Conservation (phyloP, 92 coral and sea anemone species). For the Heteractis magnifica region DNA sequence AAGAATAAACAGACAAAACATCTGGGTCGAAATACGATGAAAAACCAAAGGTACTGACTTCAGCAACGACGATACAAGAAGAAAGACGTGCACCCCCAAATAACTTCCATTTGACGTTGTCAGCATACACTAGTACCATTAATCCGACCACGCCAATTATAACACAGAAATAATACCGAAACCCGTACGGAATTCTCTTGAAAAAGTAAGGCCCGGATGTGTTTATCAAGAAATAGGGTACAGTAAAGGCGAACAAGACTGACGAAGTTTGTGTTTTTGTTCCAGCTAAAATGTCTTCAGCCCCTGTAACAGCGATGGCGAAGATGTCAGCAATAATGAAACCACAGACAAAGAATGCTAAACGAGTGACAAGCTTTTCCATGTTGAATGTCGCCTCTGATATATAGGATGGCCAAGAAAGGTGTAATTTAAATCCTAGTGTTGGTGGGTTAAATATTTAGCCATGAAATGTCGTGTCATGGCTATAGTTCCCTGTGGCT, state of each 20-base stretch:
- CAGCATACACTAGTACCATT: not conserved
- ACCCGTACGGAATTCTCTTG: not conserved
- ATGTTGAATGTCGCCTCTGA: not conserved
- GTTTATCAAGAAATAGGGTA: not conserved
- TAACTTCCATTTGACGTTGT: slow-evolving; percentile 3
- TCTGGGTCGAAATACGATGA: slow-evolving; percentile 1
- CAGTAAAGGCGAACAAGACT: not conserved
- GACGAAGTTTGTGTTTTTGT: not conserved
- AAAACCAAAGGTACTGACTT: not conserved
- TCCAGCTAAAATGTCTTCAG: slow-evolving; percentile 13
- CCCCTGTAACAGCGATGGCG: slow-evolving; percentile 8
- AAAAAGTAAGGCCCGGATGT: not conserved
- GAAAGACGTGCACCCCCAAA: not conserved
- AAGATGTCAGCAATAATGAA: slow-evolving; percentile 42
- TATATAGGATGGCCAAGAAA: not conserved
- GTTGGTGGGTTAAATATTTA: not conserved
- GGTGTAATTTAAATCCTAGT: not conserved
- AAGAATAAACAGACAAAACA: not conserved
- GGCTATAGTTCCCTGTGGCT: too few relatives aligned
- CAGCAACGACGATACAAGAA: not conserved
- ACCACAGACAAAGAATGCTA: slow-evolving; percentile 25
- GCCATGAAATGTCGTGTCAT: too few relatives aligned
- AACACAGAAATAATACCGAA: not conserved
- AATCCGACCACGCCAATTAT: not conserved
- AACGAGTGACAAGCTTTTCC: not conserved